Evolutionary conservation across 1,140 invertebrate species (phyloP), one percentile per base, ranked within the genome.

Genomic region (Drosophila hydei): DNA sequence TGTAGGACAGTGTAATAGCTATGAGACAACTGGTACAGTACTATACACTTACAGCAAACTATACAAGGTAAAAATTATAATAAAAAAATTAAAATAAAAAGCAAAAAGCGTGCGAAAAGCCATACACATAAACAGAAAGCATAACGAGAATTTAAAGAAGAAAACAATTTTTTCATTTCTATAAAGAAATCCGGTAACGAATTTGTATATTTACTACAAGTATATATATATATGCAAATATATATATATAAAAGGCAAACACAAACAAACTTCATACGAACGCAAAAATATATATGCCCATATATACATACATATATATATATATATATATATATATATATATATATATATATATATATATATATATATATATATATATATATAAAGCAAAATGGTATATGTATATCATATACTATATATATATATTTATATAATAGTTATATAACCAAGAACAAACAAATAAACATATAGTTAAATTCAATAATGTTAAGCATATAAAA

Each of bases 391-490:
- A 23, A 62, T 38, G 33, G 27, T 54, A 54, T 67, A 64, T 71
- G 52, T 59, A 70, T 36, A 45, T 65, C 52, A 47, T 25, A 42
- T 48, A 61, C 23, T 51, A 72, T 33, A 68, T 47, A 54, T 52
- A 72, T 55, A 72, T 62, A 68, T 50, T 68, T 48, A 61, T 70
- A 78, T 80, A 69, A 87, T 79, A 88, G 78, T 88, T 79, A 88
- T 71, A 84, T 88, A 89, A 88, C 79, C 77, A 88, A 89, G 75
- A 89, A 84, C 85, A 89, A 33, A 80, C 76, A 79, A 89, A 89
- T 78, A 84, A 83, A 89, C 77, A 89, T 83, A 89, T 87, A 87
- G 83, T 87, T 87, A 85, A 89, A 89, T 85, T 89, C 85, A 85
- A 85, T 81, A 85, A 89, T 70, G 72, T 81, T 89, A 79, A 89